A percentile compares a stretch with the other conserved stretches of the same genome.
Conservation (phyloP, 2,797 vertebrate genomes). For the Fundulus diaphanus region DNA sequence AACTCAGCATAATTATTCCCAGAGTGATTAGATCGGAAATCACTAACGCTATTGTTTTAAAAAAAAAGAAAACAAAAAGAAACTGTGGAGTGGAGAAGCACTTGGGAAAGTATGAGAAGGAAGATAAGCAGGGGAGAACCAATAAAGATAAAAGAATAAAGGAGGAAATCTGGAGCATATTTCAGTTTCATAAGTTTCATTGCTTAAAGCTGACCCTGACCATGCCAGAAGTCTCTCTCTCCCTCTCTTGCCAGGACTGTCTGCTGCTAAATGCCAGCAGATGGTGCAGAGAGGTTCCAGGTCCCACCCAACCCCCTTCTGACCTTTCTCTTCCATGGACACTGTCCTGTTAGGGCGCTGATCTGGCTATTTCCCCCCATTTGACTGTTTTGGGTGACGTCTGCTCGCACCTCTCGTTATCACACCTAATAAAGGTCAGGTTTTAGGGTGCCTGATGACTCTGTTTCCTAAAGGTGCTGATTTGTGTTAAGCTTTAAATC, state of each 20-base stretch:
- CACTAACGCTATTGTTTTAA: not conserved
- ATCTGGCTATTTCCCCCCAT: slow-evolving; percentile 20
- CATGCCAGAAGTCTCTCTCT: slow-evolving; percentile 30
- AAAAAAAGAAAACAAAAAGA: not conserved
- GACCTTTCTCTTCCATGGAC: not conserved
- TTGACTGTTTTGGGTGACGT: slow-evolving; percentile 18
- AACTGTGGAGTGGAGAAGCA: not conserved
- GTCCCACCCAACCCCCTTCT: slow-evolving; percentile 36
- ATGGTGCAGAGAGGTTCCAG: slow-evolving; percentile 35
- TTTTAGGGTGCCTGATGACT: slow-evolving; percentile 28
- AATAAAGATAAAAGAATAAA: slow-evolving; percentile 52
- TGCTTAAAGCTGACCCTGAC: slow-evolving; percentile 17
- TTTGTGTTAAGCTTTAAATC: slow-evolving; percentile 53
- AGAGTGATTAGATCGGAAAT: slow-evolving; percentile 20
- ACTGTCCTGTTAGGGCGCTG: not conserved
- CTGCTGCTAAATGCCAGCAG: slow-evolving; percentile 47
- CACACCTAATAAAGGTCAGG: slow-evolving; percentile 10
- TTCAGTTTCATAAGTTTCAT: slow-evolving; percentile 48
- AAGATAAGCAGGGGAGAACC: slow-evolving; percentile 6
- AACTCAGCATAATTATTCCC: slow-evolving; percentile 25
- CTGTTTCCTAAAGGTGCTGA: slow-evolving; percentile 47
- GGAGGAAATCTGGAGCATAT: slow-evolving; percentile 56
- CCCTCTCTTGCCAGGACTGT: slow-evolving; percentile 17
- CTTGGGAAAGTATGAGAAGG: slow-evolving; percentile 5
- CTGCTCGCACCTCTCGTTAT: slow-evolving; percentile 19